These are phyloP conservation scores for Tychaedon coryphoeus DNA, from an alignment of 2,113 vertebrate species.

Conservation along the genomic window DNA sequence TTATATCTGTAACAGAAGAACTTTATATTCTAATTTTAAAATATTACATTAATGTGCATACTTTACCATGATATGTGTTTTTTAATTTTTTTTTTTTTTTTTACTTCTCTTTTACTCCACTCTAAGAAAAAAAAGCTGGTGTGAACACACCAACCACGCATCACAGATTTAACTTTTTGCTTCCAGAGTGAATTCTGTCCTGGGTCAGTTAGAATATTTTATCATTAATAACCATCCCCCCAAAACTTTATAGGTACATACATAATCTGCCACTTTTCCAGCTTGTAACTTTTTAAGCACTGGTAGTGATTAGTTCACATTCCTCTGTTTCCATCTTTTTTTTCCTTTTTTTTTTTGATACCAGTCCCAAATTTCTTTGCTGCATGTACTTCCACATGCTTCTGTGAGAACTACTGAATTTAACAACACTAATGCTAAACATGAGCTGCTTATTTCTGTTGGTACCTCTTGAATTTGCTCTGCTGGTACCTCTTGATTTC, in stretches of 20 bases:
- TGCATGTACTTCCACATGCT: fast-evolving
- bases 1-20: slow-evolving; percentile 13
- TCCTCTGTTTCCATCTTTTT: neutral
- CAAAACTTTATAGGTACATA: neutral
- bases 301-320: neutral
- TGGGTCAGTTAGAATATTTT: neutral
- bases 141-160: neutral
- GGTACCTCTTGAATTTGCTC: neutral
- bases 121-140: neutral
- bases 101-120: neutral
- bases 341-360: neutral
- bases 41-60: neutral
- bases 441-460: neutral
- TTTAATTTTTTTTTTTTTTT: neutral
- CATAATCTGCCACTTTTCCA: neutral
- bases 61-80: neutral
- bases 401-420: neutral
- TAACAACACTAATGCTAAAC: neutral
- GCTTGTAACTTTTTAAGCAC: neutral
- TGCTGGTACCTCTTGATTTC: neutral
- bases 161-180: neutral
- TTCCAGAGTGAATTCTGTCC: neutral
- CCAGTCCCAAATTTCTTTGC: neutral
- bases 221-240: neutral
- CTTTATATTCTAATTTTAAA: neutral